phyloP scores from a whole-genome alignment of 2,113 vertebrate genomes.

The Corvus cornix region DNA sequence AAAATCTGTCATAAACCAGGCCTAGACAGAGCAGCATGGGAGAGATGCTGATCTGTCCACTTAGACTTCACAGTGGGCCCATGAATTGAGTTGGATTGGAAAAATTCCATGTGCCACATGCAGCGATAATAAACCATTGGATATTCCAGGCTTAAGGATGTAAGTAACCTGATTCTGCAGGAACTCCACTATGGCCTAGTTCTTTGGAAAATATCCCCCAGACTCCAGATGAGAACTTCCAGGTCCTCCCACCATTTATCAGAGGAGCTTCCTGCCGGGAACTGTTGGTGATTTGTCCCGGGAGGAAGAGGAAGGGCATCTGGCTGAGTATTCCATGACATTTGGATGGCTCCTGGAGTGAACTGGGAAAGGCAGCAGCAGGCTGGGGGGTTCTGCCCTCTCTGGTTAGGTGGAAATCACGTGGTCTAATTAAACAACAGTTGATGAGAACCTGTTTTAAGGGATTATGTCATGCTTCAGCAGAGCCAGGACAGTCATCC shows the following conservation, averaged over 20 bases:
- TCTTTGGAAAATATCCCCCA: neutral
- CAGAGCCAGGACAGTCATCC: neutral
- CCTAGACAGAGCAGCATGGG: neutral
- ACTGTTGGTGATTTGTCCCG: accelerated
- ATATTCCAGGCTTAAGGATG: neutral
- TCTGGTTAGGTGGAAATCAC: neutral
- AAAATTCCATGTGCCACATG: neutral
- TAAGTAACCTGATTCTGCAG: neutral
- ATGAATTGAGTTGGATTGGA: neutral
- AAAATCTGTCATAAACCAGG: neutral
- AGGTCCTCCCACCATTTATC: neutral
- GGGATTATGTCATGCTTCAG: neutral
- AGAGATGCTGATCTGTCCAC: neutral
- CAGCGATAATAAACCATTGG: neutral
- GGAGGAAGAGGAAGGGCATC: neutral
- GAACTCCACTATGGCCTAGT: neutral
- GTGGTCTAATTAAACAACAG: neutral
- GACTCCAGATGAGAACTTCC: neutral
- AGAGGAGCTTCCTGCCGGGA: constrained; percentile 32
- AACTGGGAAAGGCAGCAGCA: neutral
- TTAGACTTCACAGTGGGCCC: neutral
- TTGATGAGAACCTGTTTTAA: neutral
- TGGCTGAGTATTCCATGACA: neutral
- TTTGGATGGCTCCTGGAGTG: neutral
- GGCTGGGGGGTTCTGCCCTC: neutral